Evolutionary conservation across 2,113 vertebrate genomes (phyloP).

Genomic region (Oreocharis arfaki): DNA sequence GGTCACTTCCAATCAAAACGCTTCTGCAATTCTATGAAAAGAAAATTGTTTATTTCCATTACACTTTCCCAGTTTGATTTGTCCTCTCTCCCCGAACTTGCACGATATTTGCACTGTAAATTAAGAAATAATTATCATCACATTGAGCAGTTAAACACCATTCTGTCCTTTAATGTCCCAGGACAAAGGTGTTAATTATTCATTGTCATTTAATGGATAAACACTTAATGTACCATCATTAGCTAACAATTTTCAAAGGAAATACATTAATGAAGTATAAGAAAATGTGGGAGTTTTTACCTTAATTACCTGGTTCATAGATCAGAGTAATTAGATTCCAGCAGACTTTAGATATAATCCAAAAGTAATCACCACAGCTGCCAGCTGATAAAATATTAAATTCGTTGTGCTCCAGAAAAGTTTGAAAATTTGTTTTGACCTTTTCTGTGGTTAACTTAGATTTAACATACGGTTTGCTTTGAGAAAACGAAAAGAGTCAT

Average conservation of each 20-base stretch:
- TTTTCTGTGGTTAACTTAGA: slow-evolving; percentile 8
- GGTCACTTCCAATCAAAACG: neutral
- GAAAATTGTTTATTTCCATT: neutral
- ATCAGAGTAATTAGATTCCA: slow-evolving; percentile 70
- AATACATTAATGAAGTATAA: slow-evolving; percentile 63
- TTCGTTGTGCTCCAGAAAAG: slow-evolving; percentile 38
- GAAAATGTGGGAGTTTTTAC: slow-evolving; percentile 60
- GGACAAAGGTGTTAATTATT: slow-evolving; percentile 54
- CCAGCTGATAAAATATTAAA: slow-evolving; percentile 64
- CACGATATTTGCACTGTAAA: neutral
- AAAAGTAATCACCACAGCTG: slow-evolving; percentile 63
- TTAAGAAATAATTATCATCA: neutral
- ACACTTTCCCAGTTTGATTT: neutral
- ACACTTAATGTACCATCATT: slow-evolving; percentile 51
- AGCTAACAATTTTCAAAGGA: slow-evolving; percentile 64
- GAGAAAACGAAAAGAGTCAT: neutral
- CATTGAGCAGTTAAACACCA: slow-evolving; percentile 12
- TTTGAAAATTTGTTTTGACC: slow-evolving; percentile 2
- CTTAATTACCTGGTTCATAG: slow-evolving; percentile 68
- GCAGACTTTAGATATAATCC: slow-evolving; percentile 61
- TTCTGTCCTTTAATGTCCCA: slow-evolving; percentile 49
- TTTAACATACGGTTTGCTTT: neutral
- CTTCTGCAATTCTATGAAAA: neutral
- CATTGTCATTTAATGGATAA: slow-evolving; percentile 51
- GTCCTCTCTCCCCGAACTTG: neutral